Evolutionary conservation across 2,888 invertebrate species (phyloP), one percentile per base, ranked within the genome.

Genomic region (Parnassius apollo): DNA sequence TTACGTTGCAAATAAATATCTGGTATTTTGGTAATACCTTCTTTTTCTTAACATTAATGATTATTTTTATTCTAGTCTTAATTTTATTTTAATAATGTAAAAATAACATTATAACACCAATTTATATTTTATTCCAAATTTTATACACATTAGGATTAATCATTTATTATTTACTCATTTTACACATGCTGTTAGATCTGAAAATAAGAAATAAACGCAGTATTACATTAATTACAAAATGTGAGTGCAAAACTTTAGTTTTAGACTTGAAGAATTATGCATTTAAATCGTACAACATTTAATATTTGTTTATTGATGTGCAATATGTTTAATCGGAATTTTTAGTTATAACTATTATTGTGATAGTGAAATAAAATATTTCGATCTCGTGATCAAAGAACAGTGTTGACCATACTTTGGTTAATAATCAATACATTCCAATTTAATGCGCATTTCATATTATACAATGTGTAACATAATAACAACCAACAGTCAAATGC

Each of bases 11-110:
- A 35, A 35, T 18, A 35, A 35, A 35, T 18, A 35, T 35, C 35
- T 35, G 35, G 35, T 35, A 35, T 7, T 35, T 7, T 35, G 35
- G 35, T 35, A 35, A 35, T 35, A 35, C 35, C 35, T 35, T 35
- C 7, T 35, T 7, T 35, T 51, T 4, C 45, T 48, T 48, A 35
- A 48, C 9, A 35, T 7, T 49, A 22, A 57, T 25, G 44, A 59
- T 63, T 48, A 56, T 52, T 63, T 63, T 10, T 63, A 25, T 63
- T 63, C 63, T 59, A 63, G 63, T 63, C 63, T 54, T 45, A 56
- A 59, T 63, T 59, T 25, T 56, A 45, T 53, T 48, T 61, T n/a
- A 3, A n/a, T n/a, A n/a, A n/a, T n/a, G n/a, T n/a, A n/a, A n/a
- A n/a, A n/a, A n/a, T n/a, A n/a, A 25, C 4, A 25, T 25, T 25